Evolutionary conservation across 2,113 vertebrate species (phyloP).

Genomic region (Heterochromis multidens): DNA sequence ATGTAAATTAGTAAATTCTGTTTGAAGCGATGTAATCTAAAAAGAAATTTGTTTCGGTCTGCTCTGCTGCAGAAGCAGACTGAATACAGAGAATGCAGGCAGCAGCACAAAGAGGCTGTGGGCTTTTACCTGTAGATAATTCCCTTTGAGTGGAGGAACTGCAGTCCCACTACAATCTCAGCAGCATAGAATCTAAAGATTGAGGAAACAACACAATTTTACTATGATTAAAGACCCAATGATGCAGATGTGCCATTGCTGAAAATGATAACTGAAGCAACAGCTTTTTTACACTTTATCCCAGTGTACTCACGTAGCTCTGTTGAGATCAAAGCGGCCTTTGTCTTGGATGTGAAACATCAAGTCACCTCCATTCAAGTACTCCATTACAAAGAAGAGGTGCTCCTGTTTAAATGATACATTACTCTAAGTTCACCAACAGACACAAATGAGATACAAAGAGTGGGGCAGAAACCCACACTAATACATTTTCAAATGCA

Average conservation of each 20-base stretch:
- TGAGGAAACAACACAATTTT: constrained; percentile 12
- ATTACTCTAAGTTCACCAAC: constrained; percentile 9
- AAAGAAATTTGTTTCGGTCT: neutral
- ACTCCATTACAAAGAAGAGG: constrained; percentile 99
- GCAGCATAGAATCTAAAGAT: constrained; percentile 88
- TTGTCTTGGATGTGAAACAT: constrained; percentile 99
- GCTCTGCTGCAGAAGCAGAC: neutral
- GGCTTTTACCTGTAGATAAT: constrained; percentile 90
- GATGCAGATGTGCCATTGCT: neutral
- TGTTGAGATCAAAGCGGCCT: constrained; percentile 90
- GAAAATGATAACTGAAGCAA: neutral
- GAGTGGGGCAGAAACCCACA: neutral
- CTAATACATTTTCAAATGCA: neutral
- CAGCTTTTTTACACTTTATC: neutral
- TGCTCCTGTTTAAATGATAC: constrained; percentile 82
- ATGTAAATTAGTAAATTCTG: neutral
- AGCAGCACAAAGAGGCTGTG: neutral
- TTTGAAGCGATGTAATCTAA: neutral
- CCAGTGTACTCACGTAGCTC: constrained; percentile 82
- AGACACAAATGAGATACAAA: neutral
- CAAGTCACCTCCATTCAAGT: constrained; percentile 94
- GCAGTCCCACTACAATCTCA: constrained; percentile 91
- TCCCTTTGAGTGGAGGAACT: constrained; percentile 93
- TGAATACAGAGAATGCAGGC: neutral
- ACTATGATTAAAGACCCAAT: neutral